These are phyloP conservation scores for Tetraneura akinire DNA, from an alignment of 1,140 invertebrate genomes.

Conservation along the genomic window DNA sequence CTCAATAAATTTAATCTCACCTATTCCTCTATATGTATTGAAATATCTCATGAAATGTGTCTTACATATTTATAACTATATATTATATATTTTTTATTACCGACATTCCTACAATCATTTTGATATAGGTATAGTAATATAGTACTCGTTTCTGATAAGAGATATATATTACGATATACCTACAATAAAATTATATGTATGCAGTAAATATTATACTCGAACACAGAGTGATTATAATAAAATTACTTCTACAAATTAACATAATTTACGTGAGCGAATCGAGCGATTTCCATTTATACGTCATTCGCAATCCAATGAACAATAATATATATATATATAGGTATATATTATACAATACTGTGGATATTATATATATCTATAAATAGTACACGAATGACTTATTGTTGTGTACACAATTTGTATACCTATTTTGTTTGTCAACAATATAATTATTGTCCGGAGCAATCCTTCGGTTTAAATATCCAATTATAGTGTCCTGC, in stretches of 20 bases:
- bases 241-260: constrained; percentile 4
- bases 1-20: no score
- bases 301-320: background rate
- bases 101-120: no score
- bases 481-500: background rate
- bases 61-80: no score
- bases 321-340: background rate
- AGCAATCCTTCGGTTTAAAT: constrained; percentile 9
- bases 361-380: no score
- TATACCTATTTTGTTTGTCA: background rate
- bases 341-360: no score
- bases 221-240: background rate
- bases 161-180: no score
- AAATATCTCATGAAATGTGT: no score
- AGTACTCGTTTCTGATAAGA: no score
- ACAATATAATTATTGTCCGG: constrained; percentile 5
- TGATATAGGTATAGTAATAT: no score
- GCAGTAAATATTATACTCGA: background rate
- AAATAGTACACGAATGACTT: background rate
- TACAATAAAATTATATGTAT: no score
- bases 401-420: background rate
- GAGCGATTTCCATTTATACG: background rate
- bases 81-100: no score
- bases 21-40: no score
- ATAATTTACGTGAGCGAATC: background rate